These are phyloP conservation scores for Drosophila putrida DNA, from an alignment of 2,888 invertebrate species.

Conservation along the genomic window DNA sequence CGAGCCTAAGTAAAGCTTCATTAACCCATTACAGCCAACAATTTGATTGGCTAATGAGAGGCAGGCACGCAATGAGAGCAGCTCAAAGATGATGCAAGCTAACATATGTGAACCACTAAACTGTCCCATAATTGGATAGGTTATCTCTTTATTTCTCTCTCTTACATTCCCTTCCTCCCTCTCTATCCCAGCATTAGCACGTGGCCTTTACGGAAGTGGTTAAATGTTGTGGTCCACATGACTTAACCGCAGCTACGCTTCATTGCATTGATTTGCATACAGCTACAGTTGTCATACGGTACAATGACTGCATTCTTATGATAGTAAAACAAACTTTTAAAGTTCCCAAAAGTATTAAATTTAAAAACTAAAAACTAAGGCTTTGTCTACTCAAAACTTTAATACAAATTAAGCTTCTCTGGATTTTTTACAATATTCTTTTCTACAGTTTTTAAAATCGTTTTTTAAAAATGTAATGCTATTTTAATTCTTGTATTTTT, in stretches of 20 bases:
- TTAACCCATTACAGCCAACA: slow-evolving; percentile 59
- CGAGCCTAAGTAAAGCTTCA: slow-evolving; percentile 54
- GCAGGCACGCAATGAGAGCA: slow-evolving; percentile 60
- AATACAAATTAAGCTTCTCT: too few relatives aligned
- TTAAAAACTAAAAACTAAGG: too few relatives aligned
- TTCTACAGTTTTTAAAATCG: too few relatives aligned
- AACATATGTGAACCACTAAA: slow-evolving; percentile 15
- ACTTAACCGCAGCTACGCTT: slow-evolving; percentile 76
- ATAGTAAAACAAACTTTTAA: too few relatives aligned
- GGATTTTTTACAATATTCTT: too few relatives aligned
- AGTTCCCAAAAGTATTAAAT: too few relatives aligned
- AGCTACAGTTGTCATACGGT: slow-evolving; percentile 46
- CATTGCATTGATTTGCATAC: slow-evolving; percentile 67
- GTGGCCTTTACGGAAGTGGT: slow-evolving; percentile 72
- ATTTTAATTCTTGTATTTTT: too few relatives aligned
- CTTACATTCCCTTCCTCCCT: background rate
- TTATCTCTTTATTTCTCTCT: slow-evolving; percentile 1
- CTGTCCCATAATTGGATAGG: slow-evolving; percentile 27
- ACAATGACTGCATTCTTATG: background rate
- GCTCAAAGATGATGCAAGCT: slow-evolving; percentile 47
- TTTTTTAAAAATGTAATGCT: too few relatives aligned
- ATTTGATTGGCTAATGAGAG: slow-evolving; percentile 59
- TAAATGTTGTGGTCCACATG: slow-evolving; percentile 69
- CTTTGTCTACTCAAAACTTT: too few relatives aligned
- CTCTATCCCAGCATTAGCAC: slow-evolving; percentile 50